Evolutionary conservation across 2,888 invertebrate species (phyloP), one percentile per base, ranked within the genome.

Genomic region (Spodoptera littoralis): DNA sequence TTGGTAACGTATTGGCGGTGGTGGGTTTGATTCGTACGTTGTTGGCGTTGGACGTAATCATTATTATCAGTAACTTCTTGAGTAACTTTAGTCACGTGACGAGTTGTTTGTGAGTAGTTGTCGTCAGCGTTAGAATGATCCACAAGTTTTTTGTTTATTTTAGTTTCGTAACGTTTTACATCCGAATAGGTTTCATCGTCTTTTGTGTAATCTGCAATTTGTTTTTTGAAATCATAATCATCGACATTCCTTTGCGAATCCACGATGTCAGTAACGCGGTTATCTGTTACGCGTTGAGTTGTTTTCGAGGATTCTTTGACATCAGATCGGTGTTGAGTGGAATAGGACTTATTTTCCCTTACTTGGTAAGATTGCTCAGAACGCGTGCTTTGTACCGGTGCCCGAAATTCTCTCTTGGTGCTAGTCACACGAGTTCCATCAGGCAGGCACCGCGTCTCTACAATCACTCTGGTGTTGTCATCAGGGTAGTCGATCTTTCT

Each of bases 401-500:
- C 91, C n/a, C 91, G 89, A 43, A 96, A 96, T 84, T 97, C 96
- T 44, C 96, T 96, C 48, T 95, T 95, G 22, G 96, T 96, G 66
- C 96, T 96, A n/a, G 96, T 96, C 1, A 96, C 95, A 47, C 95
- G 95, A 2, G 96, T 96, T 13, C 97, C 97, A 81, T 96, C 96
- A 0, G 96, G 96, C 47, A 96, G 88, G 52, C 96, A 95, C 75
- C 96, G 95, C 0, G 96, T 97, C 78, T 97, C 97, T 12, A 96
- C 96, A 8, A 96, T 95, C 70, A 96, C 95, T 90, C 96, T 96
- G 48, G 96, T 96, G 86, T 96, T 96, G 64, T 96, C 95, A 84
- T 96, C 96, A 54, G 96, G 95, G 86, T 96, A 95, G 78, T 96
- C 95, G 57, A 96, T 92, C 63, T 95, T 95, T 60, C 95, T 94